Evolutionary conservation across 2,888 invertebrate species (phyloP), one percentile per base, ranked within the genome.

Genomic region (Plebejus argus): DNA sequence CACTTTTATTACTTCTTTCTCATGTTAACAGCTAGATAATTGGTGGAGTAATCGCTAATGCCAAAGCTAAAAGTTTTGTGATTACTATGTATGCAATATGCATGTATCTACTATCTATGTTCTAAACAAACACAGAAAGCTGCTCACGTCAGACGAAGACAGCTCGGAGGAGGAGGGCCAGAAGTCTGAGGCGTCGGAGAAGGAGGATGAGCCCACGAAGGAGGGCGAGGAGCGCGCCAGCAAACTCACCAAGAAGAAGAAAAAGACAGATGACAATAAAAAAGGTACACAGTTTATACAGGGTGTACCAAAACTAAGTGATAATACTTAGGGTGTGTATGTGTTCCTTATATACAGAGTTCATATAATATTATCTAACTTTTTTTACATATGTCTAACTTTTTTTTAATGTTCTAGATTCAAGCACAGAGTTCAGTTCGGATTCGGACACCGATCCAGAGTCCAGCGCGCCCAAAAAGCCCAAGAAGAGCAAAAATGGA

Each of bases 131-230:
- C 15, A 8, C 76, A 95, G 97, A 80, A 98, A 98, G 87, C 93
- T 99, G 66, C 94, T 99, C 28, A 97, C 97, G 0, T 98, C 98
- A 0, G 98, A 98, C 86, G 98, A 98, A 86, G 98, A 97, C 78
- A 97, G 97, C 0, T 98, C 98, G 20, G 97, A 98, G 79, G 97
- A 98, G 81, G 96, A 97, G 80, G 96, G 98, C 79, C 96, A 97
- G 87, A 96, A 97, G 49, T 53, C 74, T 78, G 95, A 95, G 3
- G 96, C 97, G 84, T 96, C 97, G 78, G 95, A 96, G 33, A 96
- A 97, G 72, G 97, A 97, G 39, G 96, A 96, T 76, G 96, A 96
- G 70, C 96, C 96, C 23, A 96, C 96, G 53, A 96, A 96, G 80
- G 96, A 97, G 84, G 97, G 97, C 49, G 96, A 96, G 82, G 95